These are phyloP conservation scores for Mormyrops boulengeri DNA, from an alignment of 2,797 vertebrate species.

Conservation along the genomic window DNA sequence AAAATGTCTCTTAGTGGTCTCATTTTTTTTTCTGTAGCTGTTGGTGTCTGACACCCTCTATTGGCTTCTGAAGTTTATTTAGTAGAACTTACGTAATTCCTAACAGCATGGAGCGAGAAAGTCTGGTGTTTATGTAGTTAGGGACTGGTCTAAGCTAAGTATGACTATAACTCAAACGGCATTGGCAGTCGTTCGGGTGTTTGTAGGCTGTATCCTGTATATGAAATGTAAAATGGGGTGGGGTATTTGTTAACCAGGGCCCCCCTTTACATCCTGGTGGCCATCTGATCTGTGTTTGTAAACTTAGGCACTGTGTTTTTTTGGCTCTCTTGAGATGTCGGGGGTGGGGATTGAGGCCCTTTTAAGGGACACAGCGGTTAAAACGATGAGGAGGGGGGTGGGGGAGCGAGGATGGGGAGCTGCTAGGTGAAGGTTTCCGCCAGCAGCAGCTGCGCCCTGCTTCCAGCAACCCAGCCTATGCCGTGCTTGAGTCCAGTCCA, in stretches of 20 bases:
- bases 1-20: background rate
- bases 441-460: slow-evolving; percentile 17
- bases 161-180: background rate
- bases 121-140: background rate
- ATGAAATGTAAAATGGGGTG: background rate
- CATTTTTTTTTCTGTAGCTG: background rate
- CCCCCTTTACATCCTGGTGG: background rate
- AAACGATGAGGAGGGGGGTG: no score
- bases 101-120: background rate
- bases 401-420: background rate
- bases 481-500: slow-evolving; percentile 25
- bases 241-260: background rate
- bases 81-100: background rate
- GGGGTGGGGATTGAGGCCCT: no score
- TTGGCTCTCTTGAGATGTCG: background rate
- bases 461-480: slow-evolving; percentile 12
- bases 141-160: background rate
- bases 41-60: background rate
- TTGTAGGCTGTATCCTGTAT: background rate
- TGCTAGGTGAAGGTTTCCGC: background rate
- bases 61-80: background rate
- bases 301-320: background rate
- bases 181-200: background rate
- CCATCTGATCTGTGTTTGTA: background rate
- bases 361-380: background rate